phyloP scores from a whole-genome alignment of 2,888 invertebrate genomes.

The Globia sparganii region DNA sequence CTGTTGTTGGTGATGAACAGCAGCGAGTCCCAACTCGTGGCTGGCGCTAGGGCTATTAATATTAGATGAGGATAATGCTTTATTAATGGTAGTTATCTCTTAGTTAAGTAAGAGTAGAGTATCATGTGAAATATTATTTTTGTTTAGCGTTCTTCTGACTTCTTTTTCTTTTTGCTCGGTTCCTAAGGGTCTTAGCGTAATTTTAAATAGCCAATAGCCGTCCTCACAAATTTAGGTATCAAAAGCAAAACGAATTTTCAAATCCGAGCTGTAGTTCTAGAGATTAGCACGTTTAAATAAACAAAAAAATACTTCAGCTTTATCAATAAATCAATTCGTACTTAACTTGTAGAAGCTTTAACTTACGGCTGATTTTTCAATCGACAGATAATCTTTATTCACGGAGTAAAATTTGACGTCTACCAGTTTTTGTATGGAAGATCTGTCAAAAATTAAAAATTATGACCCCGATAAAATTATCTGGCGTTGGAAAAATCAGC shows the following conservation, averaged over 20 bases:
- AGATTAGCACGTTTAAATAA: neutral
- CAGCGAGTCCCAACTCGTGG: neutral
- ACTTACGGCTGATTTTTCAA: too few relatives aligned
- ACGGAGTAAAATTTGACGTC: too few relatives aligned
- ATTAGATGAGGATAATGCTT: neutral
- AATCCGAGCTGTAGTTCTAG: neutral
- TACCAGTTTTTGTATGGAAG: too few relatives aligned
- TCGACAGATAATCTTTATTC: too few relatives aligned
- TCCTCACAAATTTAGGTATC: neutral
- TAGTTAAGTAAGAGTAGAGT: neutral
- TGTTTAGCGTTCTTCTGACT: neutral
- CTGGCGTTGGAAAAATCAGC: too few relatives aligned
- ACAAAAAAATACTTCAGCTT: neutral
- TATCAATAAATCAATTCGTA: neutral
- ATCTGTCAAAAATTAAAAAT: too few relatives aligned
- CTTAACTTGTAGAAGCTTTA: neutral
- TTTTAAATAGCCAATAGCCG: neutral
- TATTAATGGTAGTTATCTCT: neutral
- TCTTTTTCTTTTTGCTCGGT: neutral
- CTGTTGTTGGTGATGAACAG: neutral
- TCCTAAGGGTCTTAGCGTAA: neutral
- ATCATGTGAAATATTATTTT: neutral
- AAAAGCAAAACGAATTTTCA: neutral
- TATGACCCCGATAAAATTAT: too few relatives aligned
- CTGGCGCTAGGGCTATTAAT: neutral